These are phyloP conservation scores for Odocoileus hemionus DNA, from an alignment of 2,113 vertebrate species.

Conservation along the genomic window DNA sequence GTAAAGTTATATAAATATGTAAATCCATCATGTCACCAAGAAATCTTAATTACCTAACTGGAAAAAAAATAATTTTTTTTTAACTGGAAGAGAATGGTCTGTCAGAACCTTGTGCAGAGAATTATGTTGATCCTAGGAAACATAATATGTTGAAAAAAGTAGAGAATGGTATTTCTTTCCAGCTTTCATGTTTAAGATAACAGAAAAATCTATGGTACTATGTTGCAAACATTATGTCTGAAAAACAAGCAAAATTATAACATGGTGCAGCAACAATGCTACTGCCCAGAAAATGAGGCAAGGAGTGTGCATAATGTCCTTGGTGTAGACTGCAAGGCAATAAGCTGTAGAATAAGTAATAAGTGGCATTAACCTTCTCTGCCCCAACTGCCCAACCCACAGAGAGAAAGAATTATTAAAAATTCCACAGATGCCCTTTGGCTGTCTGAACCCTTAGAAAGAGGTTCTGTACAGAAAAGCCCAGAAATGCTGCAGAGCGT, in stretches of 20 bases:
- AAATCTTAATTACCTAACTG: not conserved
- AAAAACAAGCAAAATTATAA: not conserved
- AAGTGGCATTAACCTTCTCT: not conserved
- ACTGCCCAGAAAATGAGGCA: not conserved
- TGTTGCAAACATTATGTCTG: not conserved
- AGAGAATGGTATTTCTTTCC: not conserved
- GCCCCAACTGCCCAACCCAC: not conserved
- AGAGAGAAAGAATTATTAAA: conserved; percentile 31
- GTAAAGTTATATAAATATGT: not conserved
- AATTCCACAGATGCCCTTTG: not conserved
- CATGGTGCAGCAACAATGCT: not conserved
- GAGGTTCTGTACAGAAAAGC: not conserved
- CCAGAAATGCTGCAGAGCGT: not conserved
- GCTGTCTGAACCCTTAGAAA: not conserved
- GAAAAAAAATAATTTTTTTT: not conserved
- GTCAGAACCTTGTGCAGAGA: not conserved
- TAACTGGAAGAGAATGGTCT: not conserved
- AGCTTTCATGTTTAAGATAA: not conserved
- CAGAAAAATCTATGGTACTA: not conserved
- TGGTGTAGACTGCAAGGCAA: not conserved
- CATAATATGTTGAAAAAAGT: not conserved
- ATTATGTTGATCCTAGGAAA: not conserved
- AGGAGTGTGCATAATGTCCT: not conserved
- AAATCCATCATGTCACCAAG: not conserved
- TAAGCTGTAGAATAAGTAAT: not conserved